phyloP scores from a whole-genome alignment of 1,140 invertebrate genomes.

The Conopomorpha cramerella region DNA sequence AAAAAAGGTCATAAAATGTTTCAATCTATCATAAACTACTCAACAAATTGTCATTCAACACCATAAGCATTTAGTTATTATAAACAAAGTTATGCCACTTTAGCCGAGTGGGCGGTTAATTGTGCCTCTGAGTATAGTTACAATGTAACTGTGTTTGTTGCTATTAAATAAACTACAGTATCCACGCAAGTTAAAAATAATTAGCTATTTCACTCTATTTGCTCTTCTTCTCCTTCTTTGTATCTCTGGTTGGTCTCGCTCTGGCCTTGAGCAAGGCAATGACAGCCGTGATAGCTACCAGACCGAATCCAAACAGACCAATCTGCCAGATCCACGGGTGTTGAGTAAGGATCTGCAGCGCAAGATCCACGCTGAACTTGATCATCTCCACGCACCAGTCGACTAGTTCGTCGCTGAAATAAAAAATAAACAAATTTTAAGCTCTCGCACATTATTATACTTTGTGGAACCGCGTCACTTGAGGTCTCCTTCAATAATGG shows the following conservation, averaged over 20 bases:
- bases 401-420: constrained; percentile 73
- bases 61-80: too few species aligned
- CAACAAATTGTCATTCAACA: too few species aligned
- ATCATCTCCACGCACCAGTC: constrained; percentile 57
- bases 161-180: not conserved
- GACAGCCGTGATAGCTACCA: constrained; percentile 62
- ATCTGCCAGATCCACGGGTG: constrained; percentile 73
- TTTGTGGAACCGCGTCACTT: too few species aligned
- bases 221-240: constrained; percentile 63
- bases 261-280: constrained; percentile 54
- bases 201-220: constrained; percentile 19
- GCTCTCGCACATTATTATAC: too few species aligned
- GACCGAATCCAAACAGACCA: constrained; percentile 62
- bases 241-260: constrained; percentile 46
- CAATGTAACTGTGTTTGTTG: too few species aligned
- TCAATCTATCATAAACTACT: too few species aligned
- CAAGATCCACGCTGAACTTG: constrained; percentile 44
- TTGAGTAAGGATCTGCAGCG: constrained; percentile 65
- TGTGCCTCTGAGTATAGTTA: too few species aligned
- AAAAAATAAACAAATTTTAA: constrained; percentile 19
- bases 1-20: too few species aligned
- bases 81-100: too few species aligned
- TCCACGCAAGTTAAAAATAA: not conserved
- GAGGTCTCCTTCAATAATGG: too few species aligned
- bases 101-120: too few species aligned